These are phyloP conservation scores for Thermophis baileyi DNA, from an alignment of 2,113 vertebrate genomes.

Conservation along the genomic window DNA sequence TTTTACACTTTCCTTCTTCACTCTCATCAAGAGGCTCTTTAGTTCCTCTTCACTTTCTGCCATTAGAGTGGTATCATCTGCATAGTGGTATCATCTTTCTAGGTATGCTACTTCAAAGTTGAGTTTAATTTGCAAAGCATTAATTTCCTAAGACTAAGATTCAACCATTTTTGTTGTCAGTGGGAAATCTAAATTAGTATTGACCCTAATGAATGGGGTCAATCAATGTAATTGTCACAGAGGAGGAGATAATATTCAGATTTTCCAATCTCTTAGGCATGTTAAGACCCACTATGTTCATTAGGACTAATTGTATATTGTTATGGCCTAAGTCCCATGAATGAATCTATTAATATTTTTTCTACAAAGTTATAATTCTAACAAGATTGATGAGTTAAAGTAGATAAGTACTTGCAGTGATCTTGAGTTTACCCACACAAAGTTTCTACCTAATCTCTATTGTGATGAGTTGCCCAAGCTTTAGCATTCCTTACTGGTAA, in stretches of 20 bases:
- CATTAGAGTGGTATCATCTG: no score
- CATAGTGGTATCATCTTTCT: no score
- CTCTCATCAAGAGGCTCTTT: no score
- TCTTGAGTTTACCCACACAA: background rate
- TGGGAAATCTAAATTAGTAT: background rate
- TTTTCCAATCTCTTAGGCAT: background rate
- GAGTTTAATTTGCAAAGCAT: background rate
- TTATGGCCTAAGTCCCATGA: background rate
- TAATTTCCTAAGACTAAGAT: background rate
- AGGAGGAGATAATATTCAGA: background rate
- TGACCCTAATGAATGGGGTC: no score
- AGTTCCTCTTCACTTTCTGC: no score
- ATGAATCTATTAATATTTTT: background rate
- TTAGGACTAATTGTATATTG: background rate
- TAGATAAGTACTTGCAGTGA: background rate
- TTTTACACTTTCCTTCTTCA: no score
- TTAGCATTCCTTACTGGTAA: background rate
- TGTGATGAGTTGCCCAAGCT: background rate
- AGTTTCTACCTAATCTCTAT: background rate
- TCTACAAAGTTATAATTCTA: background rate
- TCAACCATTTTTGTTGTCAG: background rate
- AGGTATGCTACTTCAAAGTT: background rate
- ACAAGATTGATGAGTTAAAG: background rate
- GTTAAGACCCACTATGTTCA: background rate
- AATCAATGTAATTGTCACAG: background rate